Conservation (phyloP, 1,140 invertebrate genomes). For the Drosophila truncata region DNA sequence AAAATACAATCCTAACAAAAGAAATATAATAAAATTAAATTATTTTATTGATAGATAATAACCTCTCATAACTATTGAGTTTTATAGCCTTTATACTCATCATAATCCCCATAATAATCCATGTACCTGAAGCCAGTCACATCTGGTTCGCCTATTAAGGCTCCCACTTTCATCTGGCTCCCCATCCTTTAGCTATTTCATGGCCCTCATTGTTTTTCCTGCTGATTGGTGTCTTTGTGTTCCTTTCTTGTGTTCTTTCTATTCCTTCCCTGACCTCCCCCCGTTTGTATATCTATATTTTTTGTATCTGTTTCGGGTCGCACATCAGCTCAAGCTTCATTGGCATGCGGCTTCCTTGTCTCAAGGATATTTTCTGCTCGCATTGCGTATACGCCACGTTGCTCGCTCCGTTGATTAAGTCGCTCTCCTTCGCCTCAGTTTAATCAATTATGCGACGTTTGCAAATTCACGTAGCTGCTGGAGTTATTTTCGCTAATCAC, state of each 20-base stretch:
- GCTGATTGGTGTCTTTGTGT: constrained; percentile 77
- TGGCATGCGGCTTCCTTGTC: constrained; percentile 12
- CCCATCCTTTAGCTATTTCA: constrained; percentile 32
- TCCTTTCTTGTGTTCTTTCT: constrained; percentile 11
- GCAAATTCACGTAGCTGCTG: constrained; percentile 51
- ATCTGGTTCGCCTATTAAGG: constrained; percentile 60
- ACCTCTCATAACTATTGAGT: not conserved
- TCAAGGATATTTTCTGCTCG: constrained; percentile 21
- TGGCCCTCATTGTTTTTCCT: constrained; percentile 58
- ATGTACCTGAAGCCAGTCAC: constrained; percentile 27
- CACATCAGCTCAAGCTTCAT: constrained; percentile 40
- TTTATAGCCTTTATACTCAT: not conserved
- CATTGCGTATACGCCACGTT: constrained; percentile 73
- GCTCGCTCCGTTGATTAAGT: constrained; percentile 73
- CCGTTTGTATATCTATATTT: constrained; percentile 9
- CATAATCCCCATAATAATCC: constrained; percentile 1
- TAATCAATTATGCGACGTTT: constrained; percentile 78
- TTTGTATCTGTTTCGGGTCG: constrained; percentile 22
- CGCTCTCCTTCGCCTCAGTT: constrained; percentile 59
- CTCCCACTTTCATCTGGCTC: constrained; percentile 15
- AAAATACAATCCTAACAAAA: not conserved
- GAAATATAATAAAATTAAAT: not conserved
- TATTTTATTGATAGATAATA: too few relatives aligned
- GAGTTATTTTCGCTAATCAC: constrained; percentile 71
- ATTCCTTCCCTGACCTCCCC: not conserved